These are phyloP conservation scores for Prunella himalayana DNA, from an alignment of 2,113 vertebrate species.

Conservation along the genomic window DNA sequence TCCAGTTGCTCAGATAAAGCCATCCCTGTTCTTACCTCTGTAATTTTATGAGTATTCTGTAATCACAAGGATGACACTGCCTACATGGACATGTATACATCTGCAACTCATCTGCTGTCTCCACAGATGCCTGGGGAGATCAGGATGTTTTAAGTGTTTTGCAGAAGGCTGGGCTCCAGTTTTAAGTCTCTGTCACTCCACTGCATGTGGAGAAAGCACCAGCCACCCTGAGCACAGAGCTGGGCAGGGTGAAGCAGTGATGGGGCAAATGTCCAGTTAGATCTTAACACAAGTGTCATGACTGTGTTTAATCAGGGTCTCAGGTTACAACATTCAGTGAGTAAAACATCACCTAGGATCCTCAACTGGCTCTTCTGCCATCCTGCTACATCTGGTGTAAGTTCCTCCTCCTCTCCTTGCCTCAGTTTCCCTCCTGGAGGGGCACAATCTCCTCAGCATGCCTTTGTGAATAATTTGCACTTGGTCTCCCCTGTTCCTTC, in stretches of 20 bases:
- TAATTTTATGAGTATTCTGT: not conserved
- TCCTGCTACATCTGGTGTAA: not conserved
- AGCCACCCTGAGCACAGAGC: not conserved
- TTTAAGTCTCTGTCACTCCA: not conserved
- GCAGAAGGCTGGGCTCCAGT: not conserved
- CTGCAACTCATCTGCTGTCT: not conserved
- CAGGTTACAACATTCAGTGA: not conserved
- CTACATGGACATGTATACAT: not conserved
- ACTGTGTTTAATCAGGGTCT: not conserved
- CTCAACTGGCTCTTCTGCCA: not conserved
- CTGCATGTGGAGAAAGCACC: not conserved
- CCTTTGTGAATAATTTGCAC: not conserved
- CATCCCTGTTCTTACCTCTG: not conserved
- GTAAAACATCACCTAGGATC: not conserved
- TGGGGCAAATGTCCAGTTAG: not conserved
- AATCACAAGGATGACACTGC: not conserved
- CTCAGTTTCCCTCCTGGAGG: not conserved
- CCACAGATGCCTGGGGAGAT: not conserved
- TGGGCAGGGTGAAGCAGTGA: not conserved
- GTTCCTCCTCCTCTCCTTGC: not conserved
- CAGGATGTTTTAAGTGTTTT: not conserved
- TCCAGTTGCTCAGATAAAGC: conserved; percentile 12
- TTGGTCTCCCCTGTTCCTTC: not conserved
- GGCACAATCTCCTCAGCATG: not conserved
- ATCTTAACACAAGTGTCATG: not conserved